Conservation (phyloP, 2,113 vertebrate genomes). For the Tragulus kanchil region DNA sequence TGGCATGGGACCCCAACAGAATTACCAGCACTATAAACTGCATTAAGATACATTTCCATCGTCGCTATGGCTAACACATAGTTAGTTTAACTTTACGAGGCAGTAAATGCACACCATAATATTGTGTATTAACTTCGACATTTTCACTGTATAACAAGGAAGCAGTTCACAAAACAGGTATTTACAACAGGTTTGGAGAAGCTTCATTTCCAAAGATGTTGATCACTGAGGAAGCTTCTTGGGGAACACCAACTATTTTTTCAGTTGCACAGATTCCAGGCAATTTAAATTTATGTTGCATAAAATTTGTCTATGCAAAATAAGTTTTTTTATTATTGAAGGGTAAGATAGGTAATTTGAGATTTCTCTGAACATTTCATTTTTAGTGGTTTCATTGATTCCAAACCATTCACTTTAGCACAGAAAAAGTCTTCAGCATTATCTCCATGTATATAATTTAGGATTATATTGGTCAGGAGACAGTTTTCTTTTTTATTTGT, state of each 20-base stretch:
- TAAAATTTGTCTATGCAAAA: conserved; percentile 59
- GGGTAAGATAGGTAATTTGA: neutral
- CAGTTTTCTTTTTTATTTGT: neutral
- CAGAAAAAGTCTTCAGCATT: neutral
- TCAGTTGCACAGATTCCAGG: conserved; percentile 27
- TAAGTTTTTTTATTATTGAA: conserved; percentile 23
- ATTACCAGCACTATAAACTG: conserved; percentile 74
- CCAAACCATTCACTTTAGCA: neutral
- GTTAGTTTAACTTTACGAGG: conserved; percentile 77
- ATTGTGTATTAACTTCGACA: conserved; percentile 26
- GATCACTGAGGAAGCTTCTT: neutral
- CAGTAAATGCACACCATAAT: conserved; percentile 76
- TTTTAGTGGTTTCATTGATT: conserved; percentile 3
- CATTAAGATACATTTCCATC: conserved; percentile 61
- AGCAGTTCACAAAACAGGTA: neutral
- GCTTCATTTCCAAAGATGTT: conserved; percentile 32
- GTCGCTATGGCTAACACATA: conserved; percentile 60
- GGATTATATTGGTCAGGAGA: neutral
- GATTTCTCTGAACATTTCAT: conserved; percentile 28
- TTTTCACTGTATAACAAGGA: conserved; percentile 61
- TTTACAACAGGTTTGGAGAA: conserved; percentile 12
- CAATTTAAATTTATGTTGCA: conserved; percentile 35
- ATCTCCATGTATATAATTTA: neutral
- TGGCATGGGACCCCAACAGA: conserved; percentile 24
- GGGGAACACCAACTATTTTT: neutral